phyloP scores from a whole-genome alignment of 37 sponge, comb jelly and placozoan species.

The Amphimedon queenslandica region DNA sequence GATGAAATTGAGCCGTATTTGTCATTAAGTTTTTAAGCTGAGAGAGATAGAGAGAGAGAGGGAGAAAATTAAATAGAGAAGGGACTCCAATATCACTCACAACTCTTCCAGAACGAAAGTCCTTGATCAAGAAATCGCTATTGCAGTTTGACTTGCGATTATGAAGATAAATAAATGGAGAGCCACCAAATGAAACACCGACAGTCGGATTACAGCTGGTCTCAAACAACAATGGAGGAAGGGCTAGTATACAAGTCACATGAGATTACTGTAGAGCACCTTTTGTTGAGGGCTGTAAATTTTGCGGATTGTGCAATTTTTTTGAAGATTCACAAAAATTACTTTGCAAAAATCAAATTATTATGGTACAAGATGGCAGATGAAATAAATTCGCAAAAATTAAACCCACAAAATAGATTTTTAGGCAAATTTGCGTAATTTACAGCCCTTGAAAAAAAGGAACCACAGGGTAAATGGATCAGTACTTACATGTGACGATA shows the following conservation, averaged over 20 bases:
- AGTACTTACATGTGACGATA: constrained; percentile 34
- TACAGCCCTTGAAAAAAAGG: too few relatives aligned
- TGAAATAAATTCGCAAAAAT: too few relatives aligned
- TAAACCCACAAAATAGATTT: too few relatives aligned
- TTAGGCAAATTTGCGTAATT: too few relatives aligned
- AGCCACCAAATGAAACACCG: constrained; percentile 67
- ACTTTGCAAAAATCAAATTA: too few relatives aligned
- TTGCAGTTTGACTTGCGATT: constrained; percentile 4
- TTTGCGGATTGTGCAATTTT: not conserved
- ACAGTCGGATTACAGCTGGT: constrained; percentile 12
- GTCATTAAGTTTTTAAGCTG: constrained; percentile 32
- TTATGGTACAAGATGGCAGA: too few relatives aligned
- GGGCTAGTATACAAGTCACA: constrained; percentile 19
- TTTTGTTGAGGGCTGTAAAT: not conserved
- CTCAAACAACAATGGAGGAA: constrained; percentile 56
- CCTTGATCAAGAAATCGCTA: constrained; percentile 31
- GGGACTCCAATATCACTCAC: constrained; percentile 21
- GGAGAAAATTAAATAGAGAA: not conserved
- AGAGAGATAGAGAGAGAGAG: too few relatives aligned
- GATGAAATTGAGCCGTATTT: constrained; percentile 22
- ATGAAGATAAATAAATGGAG: constrained; percentile 55
- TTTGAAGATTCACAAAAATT: not conserved
- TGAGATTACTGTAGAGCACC: too few relatives aligned
- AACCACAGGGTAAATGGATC: too few relatives aligned
- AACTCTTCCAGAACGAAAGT: constrained; percentile 10